Conservation (phyloP, 2,113 vertebrate species). For the Trogon melanurus region DNA sequence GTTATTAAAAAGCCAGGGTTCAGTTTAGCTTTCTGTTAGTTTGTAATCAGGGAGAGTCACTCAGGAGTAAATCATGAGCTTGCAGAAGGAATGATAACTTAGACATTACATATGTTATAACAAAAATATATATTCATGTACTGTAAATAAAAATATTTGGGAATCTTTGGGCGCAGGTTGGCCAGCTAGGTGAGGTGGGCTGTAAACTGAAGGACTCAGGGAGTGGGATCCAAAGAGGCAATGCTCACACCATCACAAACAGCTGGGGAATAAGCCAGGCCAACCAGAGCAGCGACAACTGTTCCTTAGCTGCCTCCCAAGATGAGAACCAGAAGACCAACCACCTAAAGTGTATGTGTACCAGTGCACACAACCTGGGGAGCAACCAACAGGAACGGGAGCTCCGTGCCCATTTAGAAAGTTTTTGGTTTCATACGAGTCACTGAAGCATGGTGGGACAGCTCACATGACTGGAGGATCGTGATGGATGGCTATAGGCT, state of each 20-base stretch:
- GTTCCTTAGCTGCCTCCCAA: background rate
- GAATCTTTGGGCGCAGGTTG: background rate
- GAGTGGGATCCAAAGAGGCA: background rate
- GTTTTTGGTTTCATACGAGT: background rate
- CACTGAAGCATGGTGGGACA: background rate
- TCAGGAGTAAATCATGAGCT: background rate
- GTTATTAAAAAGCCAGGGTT: background rate
- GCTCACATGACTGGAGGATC: background rate
- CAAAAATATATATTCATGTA: background rate
- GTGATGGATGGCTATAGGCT: background rate
- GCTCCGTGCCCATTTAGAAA: background rate
- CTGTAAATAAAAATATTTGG: background rate
- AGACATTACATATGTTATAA: background rate
- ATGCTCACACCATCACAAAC: background rate
- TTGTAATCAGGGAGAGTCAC: fast-evolving
- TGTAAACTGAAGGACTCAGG: background rate
- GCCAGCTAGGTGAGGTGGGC: background rate
- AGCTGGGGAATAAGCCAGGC: background rate
- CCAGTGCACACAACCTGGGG: background rate
- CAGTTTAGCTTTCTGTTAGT: background rate
- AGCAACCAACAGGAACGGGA: background rate
- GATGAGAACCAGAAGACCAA: background rate
- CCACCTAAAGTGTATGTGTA: background rate
- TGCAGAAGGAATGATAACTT: background rate
- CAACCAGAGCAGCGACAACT: background rate